Conservation (phyloP, 2,113 vertebrate genomes). For the Lutjanus erythropterus region DNA sequence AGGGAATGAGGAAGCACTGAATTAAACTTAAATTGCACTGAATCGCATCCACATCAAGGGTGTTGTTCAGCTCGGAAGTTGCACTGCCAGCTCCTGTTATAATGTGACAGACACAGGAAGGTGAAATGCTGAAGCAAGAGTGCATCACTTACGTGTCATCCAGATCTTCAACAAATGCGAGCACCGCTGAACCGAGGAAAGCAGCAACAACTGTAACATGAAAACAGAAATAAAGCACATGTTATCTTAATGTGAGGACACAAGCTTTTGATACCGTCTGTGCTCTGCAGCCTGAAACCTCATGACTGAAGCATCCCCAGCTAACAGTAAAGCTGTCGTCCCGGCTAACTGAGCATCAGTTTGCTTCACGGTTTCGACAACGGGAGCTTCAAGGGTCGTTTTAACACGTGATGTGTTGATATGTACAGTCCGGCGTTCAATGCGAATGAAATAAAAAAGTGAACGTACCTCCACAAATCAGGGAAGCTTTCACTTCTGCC, state of each 20-base stretch:
- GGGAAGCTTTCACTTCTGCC: slow-evolving; percentile 75
- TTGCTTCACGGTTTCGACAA: slow-evolving; percentile 2
- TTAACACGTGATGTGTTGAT: background rate
- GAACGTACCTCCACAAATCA: slow-evolving; percentile 78
- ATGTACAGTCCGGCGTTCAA: background rate
- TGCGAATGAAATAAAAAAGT: background rate
- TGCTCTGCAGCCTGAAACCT: slow-evolving; percentile 27
- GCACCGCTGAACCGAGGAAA: slow-evolving; percentile 79
- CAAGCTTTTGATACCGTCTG: background rate
- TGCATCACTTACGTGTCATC: slow-evolving; percentile 94
- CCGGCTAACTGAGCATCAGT: slow-evolving; percentile 57
- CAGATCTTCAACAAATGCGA: slow-evolving; percentile 92
- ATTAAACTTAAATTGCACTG: background rate
- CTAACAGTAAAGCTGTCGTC: slow-evolving; percentile 66
- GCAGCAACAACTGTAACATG: slow-evolving; percentile 72
- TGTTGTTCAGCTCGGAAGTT: background rate
- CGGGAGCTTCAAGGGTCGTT: background rate
- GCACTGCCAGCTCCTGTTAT: background rate
- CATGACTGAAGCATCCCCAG: slow-evolving; percentile 74
- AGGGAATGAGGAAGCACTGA: background rate
- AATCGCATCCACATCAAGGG: background rate
- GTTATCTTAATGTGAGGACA: background rate
- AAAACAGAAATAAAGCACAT: slow-evolving; percentile 5
- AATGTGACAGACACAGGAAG: slow-evolving; percentile 28
- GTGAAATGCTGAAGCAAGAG: background rate